A percentile compares a stretch with the other conserved stretches of the same genome.
Evolutionary conservation across 2,113 vertebrate species (phyloP).

Genomic region (Myotis yumanensis): DNA sequence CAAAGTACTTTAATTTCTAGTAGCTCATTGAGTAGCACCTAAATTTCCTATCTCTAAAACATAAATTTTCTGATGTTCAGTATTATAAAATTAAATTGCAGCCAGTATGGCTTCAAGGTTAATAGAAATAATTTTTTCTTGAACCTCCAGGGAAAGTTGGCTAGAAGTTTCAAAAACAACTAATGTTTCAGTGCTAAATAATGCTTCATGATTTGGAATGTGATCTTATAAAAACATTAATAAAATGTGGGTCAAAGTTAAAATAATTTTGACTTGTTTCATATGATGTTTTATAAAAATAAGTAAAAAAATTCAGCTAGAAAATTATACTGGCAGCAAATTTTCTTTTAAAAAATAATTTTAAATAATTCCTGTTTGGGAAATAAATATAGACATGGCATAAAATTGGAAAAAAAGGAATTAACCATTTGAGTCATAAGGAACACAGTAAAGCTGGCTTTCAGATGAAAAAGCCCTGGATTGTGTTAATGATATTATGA

Average conservation of each 20-base stretch:
- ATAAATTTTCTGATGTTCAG: not conserved
- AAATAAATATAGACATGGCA: not conserved
- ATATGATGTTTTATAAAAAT: not conserved
- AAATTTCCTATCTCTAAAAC: not conserved
- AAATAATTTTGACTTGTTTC: slow-evolving; percentile 4
- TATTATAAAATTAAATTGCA: not conserved
- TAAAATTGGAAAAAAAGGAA: not conserved
- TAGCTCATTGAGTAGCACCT: not conserved
- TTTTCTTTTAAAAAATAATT: slow-evolving; percentile 3
- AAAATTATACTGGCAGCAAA: not conserved
- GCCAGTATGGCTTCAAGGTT: not conserved
- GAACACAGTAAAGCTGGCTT: not conserved
- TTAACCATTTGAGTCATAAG: not conserved
- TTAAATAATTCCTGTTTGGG: not conserved
- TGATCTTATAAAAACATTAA: slow-evolving; percentile 31
- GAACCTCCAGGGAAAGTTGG: not conserved
- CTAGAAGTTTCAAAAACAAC: not conserved
- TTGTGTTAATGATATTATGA: not conserved
- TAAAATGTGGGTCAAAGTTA: not conserved
- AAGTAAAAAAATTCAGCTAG: not conserved
- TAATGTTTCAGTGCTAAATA: slow-evolving; percentile 22
- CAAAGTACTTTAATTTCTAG: not conserved
- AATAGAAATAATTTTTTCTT: not conserved
- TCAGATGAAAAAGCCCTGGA: not conserved
- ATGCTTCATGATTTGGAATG: not conserved